Conservation (phyloP, 2,797 vertebrate genomes). For the Fundulus diaphanus region DNA sequence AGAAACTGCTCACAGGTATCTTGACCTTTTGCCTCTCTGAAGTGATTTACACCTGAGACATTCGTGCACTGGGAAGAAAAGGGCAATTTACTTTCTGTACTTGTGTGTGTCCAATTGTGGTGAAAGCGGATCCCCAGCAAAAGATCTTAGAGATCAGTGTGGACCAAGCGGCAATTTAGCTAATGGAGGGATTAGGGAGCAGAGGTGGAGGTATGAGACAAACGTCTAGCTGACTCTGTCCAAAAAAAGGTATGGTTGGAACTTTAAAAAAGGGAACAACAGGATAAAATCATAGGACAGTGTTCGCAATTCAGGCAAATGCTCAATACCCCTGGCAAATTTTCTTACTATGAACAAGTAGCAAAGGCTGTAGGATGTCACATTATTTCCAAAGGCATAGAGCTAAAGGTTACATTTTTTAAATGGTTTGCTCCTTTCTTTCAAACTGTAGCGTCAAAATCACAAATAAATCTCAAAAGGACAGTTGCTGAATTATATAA, state of each 20-base stretch:
- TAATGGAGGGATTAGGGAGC: constrained; percentile 74
- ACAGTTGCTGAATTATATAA: background rate
- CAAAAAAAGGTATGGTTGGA: constrained; percentile 26
- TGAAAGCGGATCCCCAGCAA: constrained; percentile 49
- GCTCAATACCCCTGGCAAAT: background rate
- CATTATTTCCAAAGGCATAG: background rate
- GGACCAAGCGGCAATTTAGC: constrained; percentile 68
- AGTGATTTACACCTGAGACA: constrained; percentile 54
- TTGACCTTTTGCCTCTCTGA: constrained; percentile 43
- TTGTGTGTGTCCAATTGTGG: constrained; percentile 43
- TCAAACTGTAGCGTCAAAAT: background rate
- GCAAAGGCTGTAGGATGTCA: background rate
- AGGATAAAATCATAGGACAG: constrained; percentile 28
- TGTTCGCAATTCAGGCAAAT: constrained; percentile 23
- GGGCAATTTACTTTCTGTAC: constrained; percentile 33
- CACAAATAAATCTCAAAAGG: background rate
- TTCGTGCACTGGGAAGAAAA: constrained; percentile 35
- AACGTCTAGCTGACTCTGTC: constrained; percentile 49
- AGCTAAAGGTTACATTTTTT: background rate
- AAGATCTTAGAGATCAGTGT: constrained; percentile 48
- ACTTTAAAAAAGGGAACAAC: constrained; percentile 40
- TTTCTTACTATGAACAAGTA: background rate
- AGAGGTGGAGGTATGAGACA: constrained; percentile 55
- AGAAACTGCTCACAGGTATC: constrained; percentile 47
- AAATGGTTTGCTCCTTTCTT: background rate